These are phyloP conservation scores for Megalurothrips usitatus DNA, from an alignment of 2,888 invertebrate genomes.

Conservation along the genomic window DNA sequence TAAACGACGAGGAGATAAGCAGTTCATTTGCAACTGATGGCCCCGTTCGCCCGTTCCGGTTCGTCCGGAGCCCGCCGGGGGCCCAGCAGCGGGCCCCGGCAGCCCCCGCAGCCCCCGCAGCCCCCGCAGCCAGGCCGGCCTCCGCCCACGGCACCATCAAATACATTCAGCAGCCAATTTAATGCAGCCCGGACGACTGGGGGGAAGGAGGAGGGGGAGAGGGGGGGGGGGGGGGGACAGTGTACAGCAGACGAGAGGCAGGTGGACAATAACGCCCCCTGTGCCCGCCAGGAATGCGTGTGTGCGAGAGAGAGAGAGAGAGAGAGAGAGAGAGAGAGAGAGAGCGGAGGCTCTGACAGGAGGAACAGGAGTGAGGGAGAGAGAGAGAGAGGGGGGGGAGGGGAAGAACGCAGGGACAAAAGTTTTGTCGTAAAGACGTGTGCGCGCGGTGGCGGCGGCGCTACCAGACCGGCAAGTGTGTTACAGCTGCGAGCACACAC, in stretches of 20 bases:
- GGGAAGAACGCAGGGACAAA: neutral
- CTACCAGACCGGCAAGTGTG: neutral
- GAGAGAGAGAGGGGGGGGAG: neutral
- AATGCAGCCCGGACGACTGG: neutral
- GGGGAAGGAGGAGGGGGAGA: neutral
- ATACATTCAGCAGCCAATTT: constrained; percentile 24
- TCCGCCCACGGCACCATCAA: neutral
- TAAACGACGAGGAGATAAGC: neutral
- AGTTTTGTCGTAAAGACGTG: too few relatives aligned
- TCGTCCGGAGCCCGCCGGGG: neutral
- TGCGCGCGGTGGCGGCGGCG: neutral
- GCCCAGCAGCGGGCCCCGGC: too few relatives aligned
- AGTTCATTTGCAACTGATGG: constrained; percentile 24
- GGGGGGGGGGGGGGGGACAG: neutral
- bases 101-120: too few relatives aligned
- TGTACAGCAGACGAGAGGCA: neutral
- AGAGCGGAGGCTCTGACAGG: neutral
- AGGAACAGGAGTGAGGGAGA: too few relatives aligned
- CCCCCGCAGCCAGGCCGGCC: neutral
- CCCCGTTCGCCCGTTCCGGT: neutral
- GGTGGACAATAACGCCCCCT: constrained; percentile 16
- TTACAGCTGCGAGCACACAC: too few relatives aligned
- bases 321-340: neutral
- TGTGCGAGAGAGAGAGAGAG: neutral
- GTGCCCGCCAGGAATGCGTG: neutral